A percentile compares a stretch with the other conserved stretches of the same genome.
phyloP scores from a whole-genome alignment of 2,888 invertebrate genomes.

The Rhingia campestris region DNA sequence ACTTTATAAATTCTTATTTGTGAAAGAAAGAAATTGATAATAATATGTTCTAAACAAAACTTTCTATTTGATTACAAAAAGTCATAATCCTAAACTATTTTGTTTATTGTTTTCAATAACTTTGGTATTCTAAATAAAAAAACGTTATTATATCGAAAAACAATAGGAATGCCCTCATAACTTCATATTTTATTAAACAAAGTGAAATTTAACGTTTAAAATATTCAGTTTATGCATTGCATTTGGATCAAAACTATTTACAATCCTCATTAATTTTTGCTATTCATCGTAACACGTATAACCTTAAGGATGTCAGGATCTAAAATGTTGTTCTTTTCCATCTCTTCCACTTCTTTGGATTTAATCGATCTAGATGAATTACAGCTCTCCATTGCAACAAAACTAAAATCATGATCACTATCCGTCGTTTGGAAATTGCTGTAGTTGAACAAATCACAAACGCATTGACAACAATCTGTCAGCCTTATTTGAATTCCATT shows the following conservation, averaged over 20 bases:
- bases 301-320: constrained; percentile 64
- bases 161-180: no score
- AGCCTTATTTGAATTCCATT: constrained; percentile 54
- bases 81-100: no score
- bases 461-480: constrained; percentile 66
- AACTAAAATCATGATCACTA: constrained; percentile 24
- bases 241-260: background rate
- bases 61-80: no score
- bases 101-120: no score
- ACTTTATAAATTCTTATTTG: no score
- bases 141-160: no score
- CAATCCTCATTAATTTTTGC: background rate
- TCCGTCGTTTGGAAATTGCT: constrained; percentile 28
- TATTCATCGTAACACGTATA: constrained; percentile 62
- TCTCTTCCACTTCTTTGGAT: background rate
- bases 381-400: background rate
- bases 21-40: no score
- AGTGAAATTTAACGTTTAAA: no score
- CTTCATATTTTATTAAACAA: no score
- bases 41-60: no score
- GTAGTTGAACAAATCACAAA: constrained; percentile 60
- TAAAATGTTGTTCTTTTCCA: constrained; percentile 14
- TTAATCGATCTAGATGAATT: constrained; percentile 7
- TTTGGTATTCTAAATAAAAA: no score
- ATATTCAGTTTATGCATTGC: background rate